Evolutionary conservation across 2,113 vertebrate species (phyloP).

Genomic region (Anthoscopus minutus): DNA sequence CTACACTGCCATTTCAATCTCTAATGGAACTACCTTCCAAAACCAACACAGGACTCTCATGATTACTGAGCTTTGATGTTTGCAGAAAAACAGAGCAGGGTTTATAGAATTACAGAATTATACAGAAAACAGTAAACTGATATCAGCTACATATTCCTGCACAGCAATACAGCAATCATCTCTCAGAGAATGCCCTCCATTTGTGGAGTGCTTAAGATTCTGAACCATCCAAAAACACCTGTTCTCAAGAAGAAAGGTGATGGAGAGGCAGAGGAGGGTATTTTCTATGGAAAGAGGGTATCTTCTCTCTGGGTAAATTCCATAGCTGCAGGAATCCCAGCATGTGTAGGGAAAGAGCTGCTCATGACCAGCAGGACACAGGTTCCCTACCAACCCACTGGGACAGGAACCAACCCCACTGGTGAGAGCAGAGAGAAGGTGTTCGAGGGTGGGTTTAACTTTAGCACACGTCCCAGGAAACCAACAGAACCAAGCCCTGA

Average conservation of each 20-base stretch:
- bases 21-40: not conserved
- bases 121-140: not conserved
- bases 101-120: not conserved
- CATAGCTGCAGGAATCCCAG: not conserved
- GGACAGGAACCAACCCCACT: not conserved
- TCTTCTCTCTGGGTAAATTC: not conserved
- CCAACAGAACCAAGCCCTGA: not conserved
- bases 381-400: not conserved
- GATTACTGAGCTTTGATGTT: not conserved
- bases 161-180: not conserved
- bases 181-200: not conserved
- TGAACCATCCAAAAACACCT: not conserved
- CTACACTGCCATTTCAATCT: not conserved
- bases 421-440: not conserved
- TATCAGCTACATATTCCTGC: not conserved
- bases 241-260: not conserved
- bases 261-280: not conserved
- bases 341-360: not conserved
- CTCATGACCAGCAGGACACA: too few relatives aligned
- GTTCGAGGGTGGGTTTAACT: not conserved
- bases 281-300: not conserved
- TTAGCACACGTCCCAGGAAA: rapidly evolving
- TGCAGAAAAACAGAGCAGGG: not conserved
- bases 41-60: not conserved
- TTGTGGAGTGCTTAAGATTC: not conserved